Conservation (phyloP, 2,113 vertebrate species). For the Rhabdornis inornatus region DNA sequence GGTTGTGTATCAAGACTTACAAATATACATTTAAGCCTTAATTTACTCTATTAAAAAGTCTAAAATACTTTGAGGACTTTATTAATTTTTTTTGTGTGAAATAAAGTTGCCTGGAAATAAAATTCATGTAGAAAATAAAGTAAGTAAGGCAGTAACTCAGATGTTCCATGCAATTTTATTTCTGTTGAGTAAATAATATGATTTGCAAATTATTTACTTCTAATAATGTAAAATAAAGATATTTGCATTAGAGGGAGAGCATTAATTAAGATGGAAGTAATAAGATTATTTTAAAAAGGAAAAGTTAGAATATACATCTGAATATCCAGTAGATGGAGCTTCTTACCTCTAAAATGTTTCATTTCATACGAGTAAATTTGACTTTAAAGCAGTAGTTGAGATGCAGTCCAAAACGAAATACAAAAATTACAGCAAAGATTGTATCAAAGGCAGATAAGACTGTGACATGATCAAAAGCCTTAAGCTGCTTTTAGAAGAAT, state of each 20-base stretch:
- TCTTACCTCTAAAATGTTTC: slow-evolving; percentile 50
- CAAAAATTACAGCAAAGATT: not conserved
- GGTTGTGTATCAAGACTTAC: not conserved
- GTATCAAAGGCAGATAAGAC: not conserved
- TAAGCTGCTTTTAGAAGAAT: not conserved
- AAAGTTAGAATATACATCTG: not conserved
- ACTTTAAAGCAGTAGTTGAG: not conserved
- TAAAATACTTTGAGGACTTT: not conserved
- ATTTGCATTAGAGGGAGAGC: not conserved
- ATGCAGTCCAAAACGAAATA: not conserved
- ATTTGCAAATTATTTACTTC: not conserved
- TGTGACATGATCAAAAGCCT: not conserved
- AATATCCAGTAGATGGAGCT: slow-evolving; percentile 72
- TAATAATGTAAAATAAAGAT: not conserved
- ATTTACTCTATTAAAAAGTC: not conserved
- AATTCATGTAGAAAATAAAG: not conserved
- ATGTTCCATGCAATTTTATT: not conserved
- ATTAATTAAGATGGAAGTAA: not conserved
- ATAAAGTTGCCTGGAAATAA: not conserved
- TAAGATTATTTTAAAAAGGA: not conserved
- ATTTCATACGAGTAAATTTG: not conserved
- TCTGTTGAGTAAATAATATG: not conserved
- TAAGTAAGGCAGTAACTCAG: not conserved
- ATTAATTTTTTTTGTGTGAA: not conserved
- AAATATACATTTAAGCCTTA: not conserved